Conservation (phyloP, 2,113 vertebrate species). For the Tringa solitaria region DNA sequence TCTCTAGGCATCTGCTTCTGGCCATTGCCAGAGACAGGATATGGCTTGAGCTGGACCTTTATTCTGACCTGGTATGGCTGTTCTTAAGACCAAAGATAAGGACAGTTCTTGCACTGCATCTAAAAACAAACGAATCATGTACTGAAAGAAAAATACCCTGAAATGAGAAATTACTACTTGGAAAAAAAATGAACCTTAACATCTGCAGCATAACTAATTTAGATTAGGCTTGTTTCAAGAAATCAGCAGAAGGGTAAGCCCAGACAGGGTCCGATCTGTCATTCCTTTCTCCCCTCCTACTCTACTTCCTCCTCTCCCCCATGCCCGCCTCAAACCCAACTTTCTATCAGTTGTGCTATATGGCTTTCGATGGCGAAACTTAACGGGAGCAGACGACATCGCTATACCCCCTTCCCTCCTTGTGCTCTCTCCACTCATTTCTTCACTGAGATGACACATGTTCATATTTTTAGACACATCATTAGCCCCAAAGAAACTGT, state of each 20-base stretch:
- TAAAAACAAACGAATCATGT: slow-evolving; percentile 13
- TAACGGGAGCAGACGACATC: neutral
- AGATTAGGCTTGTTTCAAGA: neutral
- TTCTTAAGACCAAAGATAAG: slow-evolving; percentile 18
- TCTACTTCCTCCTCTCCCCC: neutral
- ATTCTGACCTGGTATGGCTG: neutral
- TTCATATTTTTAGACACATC: neutral
- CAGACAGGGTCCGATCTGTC: neutral
- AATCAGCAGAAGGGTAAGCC: neutral
- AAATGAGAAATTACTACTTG: slow-evolving; percentile 24
- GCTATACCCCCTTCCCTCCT: neutral
- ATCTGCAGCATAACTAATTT: neutral
- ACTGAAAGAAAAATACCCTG: neutral
- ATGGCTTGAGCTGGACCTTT: neutral
- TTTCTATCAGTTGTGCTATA: neutral
- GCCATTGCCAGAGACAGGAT: neutral
- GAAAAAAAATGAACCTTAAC: neutral
- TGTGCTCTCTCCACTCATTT: neutral
- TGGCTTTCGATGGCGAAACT: neutral
- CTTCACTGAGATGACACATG: neutral
- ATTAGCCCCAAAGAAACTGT: neutral
- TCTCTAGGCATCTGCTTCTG: neutral
- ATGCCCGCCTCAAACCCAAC: neutral
- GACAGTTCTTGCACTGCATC: neutral
- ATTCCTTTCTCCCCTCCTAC: neutral